phyloP scores from a whole-genome alignment of 2,113 vertebrate genomes.

The Glaucidium brasilianum region DNA sequence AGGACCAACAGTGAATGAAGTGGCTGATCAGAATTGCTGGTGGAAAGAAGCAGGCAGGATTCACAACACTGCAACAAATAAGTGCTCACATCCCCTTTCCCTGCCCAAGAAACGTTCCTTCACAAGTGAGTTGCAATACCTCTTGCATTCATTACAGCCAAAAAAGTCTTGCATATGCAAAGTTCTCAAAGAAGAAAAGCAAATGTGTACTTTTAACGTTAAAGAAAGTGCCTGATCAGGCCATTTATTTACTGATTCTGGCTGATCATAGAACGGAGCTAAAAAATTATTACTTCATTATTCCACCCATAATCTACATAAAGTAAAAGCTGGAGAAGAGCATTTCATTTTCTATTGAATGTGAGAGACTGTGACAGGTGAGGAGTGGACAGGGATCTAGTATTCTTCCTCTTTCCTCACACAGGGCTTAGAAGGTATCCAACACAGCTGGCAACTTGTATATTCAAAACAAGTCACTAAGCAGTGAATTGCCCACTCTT shows the following conservation, averaged over 20 bases:
- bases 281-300: background rate
- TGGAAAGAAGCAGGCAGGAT: background rate
- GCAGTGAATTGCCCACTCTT: background rate
- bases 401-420: background rate
- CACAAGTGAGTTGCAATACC: background rate
- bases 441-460: rapidly evolving
- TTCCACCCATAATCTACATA: background rate
- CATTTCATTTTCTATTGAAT: background rate
- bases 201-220: background rate
- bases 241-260: background rate
- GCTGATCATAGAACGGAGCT: background rate
- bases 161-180: background rate
- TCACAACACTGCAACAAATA: background rate
- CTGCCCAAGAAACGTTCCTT: background rate
- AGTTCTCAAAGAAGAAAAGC: background rate
- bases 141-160: background rate
- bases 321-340: background rate
- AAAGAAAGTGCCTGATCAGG: background rate
- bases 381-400: background rate
- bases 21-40: background rate
- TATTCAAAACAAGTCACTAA: background rate
- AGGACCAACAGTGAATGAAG: background rate
- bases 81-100: background rate
- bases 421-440: background rate
- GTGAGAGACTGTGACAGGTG: background rate